Evolutionary conservation across 2,888 invertebrate genomes (phyloP).

Genomic region (Cantharis flavilabris): DNA sequence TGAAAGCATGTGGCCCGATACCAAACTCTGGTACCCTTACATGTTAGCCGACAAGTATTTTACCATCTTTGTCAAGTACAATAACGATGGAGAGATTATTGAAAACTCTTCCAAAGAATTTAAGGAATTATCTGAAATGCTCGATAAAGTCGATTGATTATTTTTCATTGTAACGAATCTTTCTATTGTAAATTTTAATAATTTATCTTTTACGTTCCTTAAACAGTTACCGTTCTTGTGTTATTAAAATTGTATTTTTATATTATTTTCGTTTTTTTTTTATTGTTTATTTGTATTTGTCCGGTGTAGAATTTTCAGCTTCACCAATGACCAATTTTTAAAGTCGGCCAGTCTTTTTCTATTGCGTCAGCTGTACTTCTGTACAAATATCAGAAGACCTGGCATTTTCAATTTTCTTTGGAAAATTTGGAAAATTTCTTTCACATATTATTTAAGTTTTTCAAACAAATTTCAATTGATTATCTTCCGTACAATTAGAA

Average conservation of each 20-base stretch:
- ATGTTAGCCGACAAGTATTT: slow-evolving; percentile 64
- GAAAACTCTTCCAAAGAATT: not conserved
- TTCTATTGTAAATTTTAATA: not conserved
- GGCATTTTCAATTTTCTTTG: too few relatives aligned
- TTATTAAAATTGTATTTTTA: not conserved
- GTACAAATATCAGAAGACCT: too few relatives aligned
- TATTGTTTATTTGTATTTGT: too few relatives aligned
- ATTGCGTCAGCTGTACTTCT: too few relatives aligned
- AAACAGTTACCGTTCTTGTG: not conserved
- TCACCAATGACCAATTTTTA: too few relatives aligned
- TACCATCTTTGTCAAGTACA: slow-evolving; percentile 21
- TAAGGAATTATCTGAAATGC: not conserved
- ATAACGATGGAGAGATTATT: not conserved
- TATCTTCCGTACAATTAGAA: too few relatives aligned
- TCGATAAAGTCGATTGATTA: not conserved
- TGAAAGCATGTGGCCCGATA: slow-evolving; percentile 75
- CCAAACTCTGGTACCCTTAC: slow-evolving; percentile 68
- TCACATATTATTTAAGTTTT: too few relatives aligned
- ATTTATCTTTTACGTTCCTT: not conserved
- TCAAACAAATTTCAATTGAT: too few relatives aligned
- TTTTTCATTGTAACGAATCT: not conserved
- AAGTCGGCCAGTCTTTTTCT: too few relatives aligned
- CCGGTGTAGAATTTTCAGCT: too few relatives aligned
- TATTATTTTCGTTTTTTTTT: not conserved
- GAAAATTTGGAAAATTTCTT: too few relatives aligned